phyloP scores from a whole-genome alignment of 2,888 invertebrate species.

The Heliothis peltigera region DNA sequence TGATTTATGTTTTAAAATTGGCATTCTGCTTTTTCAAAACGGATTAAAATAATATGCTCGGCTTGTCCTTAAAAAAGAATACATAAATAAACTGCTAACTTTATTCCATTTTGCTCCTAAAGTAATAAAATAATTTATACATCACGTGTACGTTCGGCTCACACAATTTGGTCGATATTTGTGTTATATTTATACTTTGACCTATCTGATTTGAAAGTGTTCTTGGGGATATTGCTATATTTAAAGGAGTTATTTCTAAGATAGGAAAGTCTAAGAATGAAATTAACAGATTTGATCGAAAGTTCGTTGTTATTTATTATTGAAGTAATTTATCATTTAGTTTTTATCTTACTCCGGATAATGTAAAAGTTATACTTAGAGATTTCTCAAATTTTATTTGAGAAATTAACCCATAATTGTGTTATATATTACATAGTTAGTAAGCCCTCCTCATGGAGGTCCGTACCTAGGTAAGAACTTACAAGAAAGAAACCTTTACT shows the following conservation, averaged over 20 bases:
- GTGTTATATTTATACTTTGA: slow-evolving; percentile 22
- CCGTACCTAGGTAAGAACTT: not conserved
- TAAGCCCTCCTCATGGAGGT: not conserved
- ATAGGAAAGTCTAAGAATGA: not conserved
- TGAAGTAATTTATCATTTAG: slow-evolving; percentile 6
- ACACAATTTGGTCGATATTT: slow-evolving; percentile 26
- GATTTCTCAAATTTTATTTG: not conserved
- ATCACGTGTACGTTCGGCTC: slow-evolving; percentile 24
- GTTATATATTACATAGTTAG: not conserved
- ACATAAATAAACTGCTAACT: not conserved
- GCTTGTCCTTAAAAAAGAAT: too few species aligned
- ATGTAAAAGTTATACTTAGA: slow-evolving; percentile 6
- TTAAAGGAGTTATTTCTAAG: not conserved
- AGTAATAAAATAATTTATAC: slow-evolving; percentile 12
- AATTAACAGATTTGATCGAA: not conserved
- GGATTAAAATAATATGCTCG: too few species aligned
- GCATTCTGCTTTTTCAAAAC: too few species aligned
- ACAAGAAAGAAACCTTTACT: slow-evolving; percentile 35
- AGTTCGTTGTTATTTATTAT: not conserved
- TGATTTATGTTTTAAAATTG: too few species aligned
- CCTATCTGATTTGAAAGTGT: slow-evolving; percentile 13
- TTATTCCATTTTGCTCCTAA: not conserved
- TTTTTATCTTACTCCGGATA: not conserved
- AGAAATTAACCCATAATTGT: not conserved
- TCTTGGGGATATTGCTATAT: not conserved